Evolutionary conservation across 2,797 vertebrate genomes (phyloP), one percentile per base, ranked within the genome.

Genomic region (Botia kubotai): DNA sequence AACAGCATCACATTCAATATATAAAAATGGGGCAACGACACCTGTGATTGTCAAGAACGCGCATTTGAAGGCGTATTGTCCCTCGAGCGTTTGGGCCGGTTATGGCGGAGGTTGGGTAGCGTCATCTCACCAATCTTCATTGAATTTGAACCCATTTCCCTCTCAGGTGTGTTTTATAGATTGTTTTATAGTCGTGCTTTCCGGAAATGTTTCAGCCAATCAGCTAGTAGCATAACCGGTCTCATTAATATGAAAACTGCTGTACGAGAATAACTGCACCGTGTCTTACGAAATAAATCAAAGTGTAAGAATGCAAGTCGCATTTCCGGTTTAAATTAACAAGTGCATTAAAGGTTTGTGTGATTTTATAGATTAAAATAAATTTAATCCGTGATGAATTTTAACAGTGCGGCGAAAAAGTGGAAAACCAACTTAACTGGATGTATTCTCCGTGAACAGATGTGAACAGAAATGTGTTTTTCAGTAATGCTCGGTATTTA

Each of bases 291-390:
- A 62, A 62, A 78, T 78, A 48, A 77, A 69, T 69, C 36, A 69
- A 43, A 10, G 62, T 17, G 29, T 36, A 66, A 23, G 26, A 14
- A 36, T 19, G 75, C 36, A 50, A 58, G 52, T 26, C 36, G 63
- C 65, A 55, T 77, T 66, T 23, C 65, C 46, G 23, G 19, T 76
- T 77, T 77, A 23, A 69, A 33, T 50, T 14, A 77, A 48, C 52
- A 16, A 53, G 6, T 60, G 17, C 7, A 43, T 0, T 8, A 0
- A 33, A 2, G 2, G 2, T 16, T 29, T 16, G 33, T 63, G 23
- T 63, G 14, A 33, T 63, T 17, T 1, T n/a, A 16, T 36, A 10
- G 17, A 36, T n/a, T n/a, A 17, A 10, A 17, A 6, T 6, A 36
- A 65, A n/a, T 6, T 4, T 2, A 65, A n/a, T 36, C 29, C 17